Percentiles rank a stretch among this genome's conserved stretches.
Conservation (phyloP, 1,140 invertebrate genomes). For the Drosophila neocordata region DNA sequence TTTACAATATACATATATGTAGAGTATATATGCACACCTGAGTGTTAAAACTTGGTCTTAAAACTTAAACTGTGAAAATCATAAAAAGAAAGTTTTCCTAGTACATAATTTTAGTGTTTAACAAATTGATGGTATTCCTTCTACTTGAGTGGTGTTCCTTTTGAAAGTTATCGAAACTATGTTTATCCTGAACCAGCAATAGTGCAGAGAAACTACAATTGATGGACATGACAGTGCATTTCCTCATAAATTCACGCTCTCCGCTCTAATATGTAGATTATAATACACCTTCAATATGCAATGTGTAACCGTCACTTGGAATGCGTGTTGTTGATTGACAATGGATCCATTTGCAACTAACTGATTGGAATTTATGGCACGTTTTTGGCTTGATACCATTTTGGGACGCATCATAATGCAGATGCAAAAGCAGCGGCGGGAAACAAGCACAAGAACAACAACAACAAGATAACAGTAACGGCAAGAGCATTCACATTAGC, state of each 20-base stretch:
- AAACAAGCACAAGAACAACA: not conserved
- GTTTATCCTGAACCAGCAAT: too few species aligned
- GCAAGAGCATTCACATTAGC: slow-evolving; percentile 44
- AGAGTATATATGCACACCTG: not conserved
- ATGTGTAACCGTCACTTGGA: slow-evolving; percentile 16
- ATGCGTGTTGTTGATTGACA: slow-evolving; percentile 45
- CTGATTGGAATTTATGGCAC: slow-evolving; percentile 74
- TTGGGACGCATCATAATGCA: slow-evolving; percentile 27
- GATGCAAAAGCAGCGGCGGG: slow-evolving; percentile 27
- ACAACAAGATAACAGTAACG: not conserved
- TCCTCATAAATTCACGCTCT: not conserved
- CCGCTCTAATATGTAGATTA: slow-evolving; percentile 2
- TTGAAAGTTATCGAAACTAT: too few species aligned
- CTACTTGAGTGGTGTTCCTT: too few species aligned
- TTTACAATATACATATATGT: not conserved
- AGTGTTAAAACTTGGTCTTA: too few species aligned
- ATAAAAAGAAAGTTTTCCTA: too few species aligned
- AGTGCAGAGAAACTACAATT: too few species aligned
- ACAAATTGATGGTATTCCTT: too few species aligned
- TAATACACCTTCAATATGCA: not conserved
- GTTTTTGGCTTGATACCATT: slow-evolving; percentile 45
- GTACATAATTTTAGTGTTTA: too few species aligned
- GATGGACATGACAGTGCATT: too few species aligned
- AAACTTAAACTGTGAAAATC: too few species aligned
- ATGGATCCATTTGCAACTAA: slow-evolving; percentile 29